Base-by-base conservation (phyloP, 2,113 vertebrate species). In the Sardina pilchardus region DNA sequence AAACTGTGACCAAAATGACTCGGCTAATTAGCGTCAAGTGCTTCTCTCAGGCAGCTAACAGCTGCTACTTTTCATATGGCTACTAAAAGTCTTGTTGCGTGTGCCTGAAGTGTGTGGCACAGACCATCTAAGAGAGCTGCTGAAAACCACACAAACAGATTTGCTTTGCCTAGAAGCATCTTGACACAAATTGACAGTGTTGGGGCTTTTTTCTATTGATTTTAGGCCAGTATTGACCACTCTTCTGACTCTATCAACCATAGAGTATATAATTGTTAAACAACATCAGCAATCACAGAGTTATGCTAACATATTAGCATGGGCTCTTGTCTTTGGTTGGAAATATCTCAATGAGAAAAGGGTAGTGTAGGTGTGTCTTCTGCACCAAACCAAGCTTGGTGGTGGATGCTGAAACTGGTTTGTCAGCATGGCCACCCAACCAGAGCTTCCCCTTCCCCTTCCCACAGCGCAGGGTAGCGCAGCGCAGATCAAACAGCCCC, bases 1-100 rank as follows among this genome's bases (percentile, higher is more conserved):
- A 78, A 78, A 78, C 71, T 78, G 71, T 78, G 71, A 78, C 71
- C 34, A 16, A 78, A 78, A 78, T 14, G 30, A 78, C 26, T 34
- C 0, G 30, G 30, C 30, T 78, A 36, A 78, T 78, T 78, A 78
- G 71, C 30, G 36, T 36, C 14, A 17, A 78, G 63, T 71, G 24
- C 26, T 67, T 30, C n/a, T n/a, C 56, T n/a, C 6, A 59, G 56
- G 56, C 8, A 36, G 71, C 30, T 34, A 78, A 34, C 71, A 78
- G 71, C 71, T 78, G 71, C 14, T 36, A 5, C 71, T 78, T 78
- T 34, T 78, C 71, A 78, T 34, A 16, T 1, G 16, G 12, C 12
- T 34, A 78, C 30, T 78, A 36, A 78, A 67, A 14, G 26, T 10
- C 63, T 67, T n/a, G 14, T 30, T 30, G 53, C 63, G 1, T 30